These are phyloP conservation scores for Microctenopoma steveboyesi DNA, from an alignment of 2,797 vertebrate species.

Conservation along the genomic window DNA sequence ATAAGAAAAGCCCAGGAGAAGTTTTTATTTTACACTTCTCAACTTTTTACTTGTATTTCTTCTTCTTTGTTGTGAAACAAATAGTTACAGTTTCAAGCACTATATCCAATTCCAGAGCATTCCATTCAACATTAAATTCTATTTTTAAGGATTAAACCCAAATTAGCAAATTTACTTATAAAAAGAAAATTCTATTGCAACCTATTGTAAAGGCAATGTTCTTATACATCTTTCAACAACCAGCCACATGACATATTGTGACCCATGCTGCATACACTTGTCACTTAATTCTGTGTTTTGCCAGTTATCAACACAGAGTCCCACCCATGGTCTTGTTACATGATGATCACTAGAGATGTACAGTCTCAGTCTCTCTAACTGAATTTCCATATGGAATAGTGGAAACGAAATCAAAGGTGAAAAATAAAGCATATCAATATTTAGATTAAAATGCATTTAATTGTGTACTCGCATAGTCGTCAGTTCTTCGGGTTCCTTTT, in stretches of 20 bases:
- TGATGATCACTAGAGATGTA: constrained; percentile 59
- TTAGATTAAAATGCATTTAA: constrained; percentile 84
- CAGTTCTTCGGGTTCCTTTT: constrained; percentile 81
- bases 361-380: constrained; percentile 66
- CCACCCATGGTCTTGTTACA: constrained; percentile 44
- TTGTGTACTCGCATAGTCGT: constrained; percentile 81
- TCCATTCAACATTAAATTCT: too few relatives aligned
- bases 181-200: too few relatives aligned
- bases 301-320: constrained; percentile 19
- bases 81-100: too few relatives aligned
- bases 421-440: constrained; percentile 76
- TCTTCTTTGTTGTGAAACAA: too few relatives aligned
- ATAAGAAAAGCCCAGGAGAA: too few relatives aligned
- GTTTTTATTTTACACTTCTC: too few relatives aligned
- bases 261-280: constrained; percentile 35
- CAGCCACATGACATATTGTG: neutral
- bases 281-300: constrained; percentile 40
- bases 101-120: too few relatives aligned
- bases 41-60: too few relatives aligned
- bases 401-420: constrained; percentile 71
- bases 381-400: constrained; percentile 70
- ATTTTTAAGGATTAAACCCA: too few relatives aligned
- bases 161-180: too few relatives aligned
- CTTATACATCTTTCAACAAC: constrained; percentile 34
- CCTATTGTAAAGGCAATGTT: neutral